A percentile compares a stretch with the other conserved stretches of the same genome.
Conservation (phyloP, 2,113 vertebrate species). For the Panthera uncia region DNA sequence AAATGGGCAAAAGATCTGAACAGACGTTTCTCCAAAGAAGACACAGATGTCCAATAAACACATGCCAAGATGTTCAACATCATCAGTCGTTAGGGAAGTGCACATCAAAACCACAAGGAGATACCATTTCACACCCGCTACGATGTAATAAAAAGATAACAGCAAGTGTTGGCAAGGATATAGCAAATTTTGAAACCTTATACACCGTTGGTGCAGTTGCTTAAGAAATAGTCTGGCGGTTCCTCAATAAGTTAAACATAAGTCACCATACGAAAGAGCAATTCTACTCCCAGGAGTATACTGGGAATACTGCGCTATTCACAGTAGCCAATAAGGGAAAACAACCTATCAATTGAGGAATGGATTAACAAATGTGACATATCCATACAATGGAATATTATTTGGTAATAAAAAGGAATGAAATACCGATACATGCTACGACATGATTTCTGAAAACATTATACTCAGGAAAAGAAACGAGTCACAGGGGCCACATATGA, state of each 20-base stretch:
- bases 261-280: not conserved
- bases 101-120: not conserved
- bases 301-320: not conserved
- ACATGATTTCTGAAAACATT: not conserved
- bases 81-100: not conserved
- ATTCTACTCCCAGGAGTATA: not conserved
- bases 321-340: not conserved
- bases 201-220: not conserved
- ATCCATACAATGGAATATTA: not conserved
- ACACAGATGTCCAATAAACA: not conserved
- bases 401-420: not conserved
- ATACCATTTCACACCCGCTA: not conserved
- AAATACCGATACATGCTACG: not conserved
- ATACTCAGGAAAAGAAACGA: not conserved
- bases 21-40: not conserved
- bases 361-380: not conserved
- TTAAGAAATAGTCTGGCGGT: not conserved
- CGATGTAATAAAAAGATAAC: not conserved
- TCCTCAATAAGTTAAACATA: not conserved
- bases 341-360: not conserved
- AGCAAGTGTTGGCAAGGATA: not conserved
- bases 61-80: not conserved
- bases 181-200: not conserved
- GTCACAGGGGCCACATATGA: not conserved
- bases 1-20: not conserved